These are phyloP conservation scores for Urophycis tenuis DNA, from an alignment of 2,797 vertebrate species.

Conservation along the genomic window DNA sequence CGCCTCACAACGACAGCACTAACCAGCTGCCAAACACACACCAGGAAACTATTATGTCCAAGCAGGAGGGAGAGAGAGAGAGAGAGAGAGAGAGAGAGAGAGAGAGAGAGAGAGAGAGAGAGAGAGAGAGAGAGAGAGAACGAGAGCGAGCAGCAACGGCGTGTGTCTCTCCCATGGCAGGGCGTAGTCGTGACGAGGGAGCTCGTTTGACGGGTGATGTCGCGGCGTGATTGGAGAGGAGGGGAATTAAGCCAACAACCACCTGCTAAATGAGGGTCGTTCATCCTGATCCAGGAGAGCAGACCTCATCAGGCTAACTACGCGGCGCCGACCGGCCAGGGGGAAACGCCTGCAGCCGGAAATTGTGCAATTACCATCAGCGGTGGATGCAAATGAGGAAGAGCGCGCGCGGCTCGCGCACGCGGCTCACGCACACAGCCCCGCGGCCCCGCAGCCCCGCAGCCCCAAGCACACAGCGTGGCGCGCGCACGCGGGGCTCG, in stretches of 20 bases:
- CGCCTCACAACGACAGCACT: background rate
- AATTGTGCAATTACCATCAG: constrained; percentile 65
- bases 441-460: too few relatives aligned
- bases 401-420: constrained; percentile 17
- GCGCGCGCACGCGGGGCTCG: too few relatives aligned
- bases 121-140: too few relatives aligned
- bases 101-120: too few relatives aligned
- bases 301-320: constrained; percentile 52
- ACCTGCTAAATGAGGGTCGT: constrained; percentile 68
- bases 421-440: too few relatives aligned
- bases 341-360: constrained; percentile 31
- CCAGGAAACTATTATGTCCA: background rate
- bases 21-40: background rate
- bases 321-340: too few relatives aligned
- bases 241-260: constrained; percentile 20
- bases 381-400: constrained; percentile 57
- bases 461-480: too few relatives aligned
- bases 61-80: background rate
- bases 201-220: constrained; percentile 66
- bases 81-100: too few relatives aligned
- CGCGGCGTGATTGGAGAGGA: constrained; percentile 64
- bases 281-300: constrained; percentile 60
- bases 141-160: too few relatives aligned
- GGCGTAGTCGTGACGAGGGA: constrained; percentile 14
- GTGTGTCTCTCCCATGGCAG: constrained; percentile 31